Base-by-base conservation (phyloP, 2,113 vertebrate genomes). In the Megatriorchis doriae region DNA sequence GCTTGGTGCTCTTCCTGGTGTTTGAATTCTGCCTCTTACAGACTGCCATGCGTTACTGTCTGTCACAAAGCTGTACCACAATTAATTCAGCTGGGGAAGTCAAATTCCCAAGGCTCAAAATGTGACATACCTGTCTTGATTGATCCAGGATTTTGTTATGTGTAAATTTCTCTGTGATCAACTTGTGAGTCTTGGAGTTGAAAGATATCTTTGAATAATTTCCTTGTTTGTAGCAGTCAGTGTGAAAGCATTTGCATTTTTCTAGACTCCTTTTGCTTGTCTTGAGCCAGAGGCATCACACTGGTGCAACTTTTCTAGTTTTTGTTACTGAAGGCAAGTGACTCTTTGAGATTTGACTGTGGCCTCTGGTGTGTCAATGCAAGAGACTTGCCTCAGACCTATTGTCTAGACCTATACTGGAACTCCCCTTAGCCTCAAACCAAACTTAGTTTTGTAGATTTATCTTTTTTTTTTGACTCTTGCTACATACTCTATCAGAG, bases 41-140 rank as follows among this genome's bases (percentile, higher is more conserved):
- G 34, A 34, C 31, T 45, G 61, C 15, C 0, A 0, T 16, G 20
- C 0, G 0, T 65, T 3, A 1, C 43, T 84, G 68, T 74, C 3
- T 1, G 43, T 89, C 70, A 90, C 50, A 87, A 18, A 79, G 8
- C 27, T 71, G 3, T 40, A 11, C 48, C 0, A 0, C 81, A 43
- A 23, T 58, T 63, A 48, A 0, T 74, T 92, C 40, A 27, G 25
- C 1, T 0, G 7, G 19, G 36, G 16, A 91, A 45, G 23, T 80
- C 17, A 50, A 45, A 71, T 94, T 92, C 31, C 38, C 13, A n/a
- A 36, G 20, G 26, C 26, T 81, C 11, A 65, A 91, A 89, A 53
- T 58, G 7, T 2, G 5, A n/a, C 10, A 11, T 40, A 12, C 5
- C 8, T 78, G 29, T 77, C 62, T 55, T 58, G 27, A 47, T 47